Base-by-base conservation (phyloP, 2,888 invertebrate genomes). In the Eupithecia insigniata region DNA sequence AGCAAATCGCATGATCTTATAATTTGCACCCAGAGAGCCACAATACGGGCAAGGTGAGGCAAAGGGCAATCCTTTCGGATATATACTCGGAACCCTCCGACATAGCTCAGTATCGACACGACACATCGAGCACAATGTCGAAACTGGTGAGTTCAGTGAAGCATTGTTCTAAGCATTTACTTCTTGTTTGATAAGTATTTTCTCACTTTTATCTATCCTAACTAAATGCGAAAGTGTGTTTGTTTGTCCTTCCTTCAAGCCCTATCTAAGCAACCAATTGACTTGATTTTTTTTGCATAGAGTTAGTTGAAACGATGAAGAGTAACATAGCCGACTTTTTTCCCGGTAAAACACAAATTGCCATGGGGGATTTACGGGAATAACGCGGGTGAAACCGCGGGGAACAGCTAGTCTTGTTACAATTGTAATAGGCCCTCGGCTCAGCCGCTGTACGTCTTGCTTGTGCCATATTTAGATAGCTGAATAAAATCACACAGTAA, bases 41-140 rank as follows among this genome's bases (percentile, higher is more conserved):
- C 88, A 91, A 91, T 90, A 87, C 88, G 90, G 86, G 88, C 92
- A 91, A 91, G 90, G 92, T 93, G 92, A 91, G 84, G 92, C 91
- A 93, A 93, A 93, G 93, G 93, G 93, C 92, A 93, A 84, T 84
- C 85, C 82, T 85, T 84, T 85, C 85, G 82, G 88, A 90, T 93
- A 92, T 93, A 93, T 89, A 91, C 89, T 88, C 88, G 84, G 90
- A 83, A 87, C 90, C 91, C 90, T 92, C 92, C 83, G 84, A 83
- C 79, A 81, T 81, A 84, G 85, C 78, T 79, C 79, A 81, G 84
- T 85, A 85, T 83, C 85, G 79, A 85, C 83, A 83, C 83, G 75
- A 84, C 78, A 79, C 82, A 83, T 81, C 73, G 73, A 79, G 80
- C 82, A 85, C 76, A 78, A 90, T 90, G 91, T 83, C 84, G 82